Conservation (phyloP, 2,797 vertebrate genomes). For the Characodon lateralis region DNA sequence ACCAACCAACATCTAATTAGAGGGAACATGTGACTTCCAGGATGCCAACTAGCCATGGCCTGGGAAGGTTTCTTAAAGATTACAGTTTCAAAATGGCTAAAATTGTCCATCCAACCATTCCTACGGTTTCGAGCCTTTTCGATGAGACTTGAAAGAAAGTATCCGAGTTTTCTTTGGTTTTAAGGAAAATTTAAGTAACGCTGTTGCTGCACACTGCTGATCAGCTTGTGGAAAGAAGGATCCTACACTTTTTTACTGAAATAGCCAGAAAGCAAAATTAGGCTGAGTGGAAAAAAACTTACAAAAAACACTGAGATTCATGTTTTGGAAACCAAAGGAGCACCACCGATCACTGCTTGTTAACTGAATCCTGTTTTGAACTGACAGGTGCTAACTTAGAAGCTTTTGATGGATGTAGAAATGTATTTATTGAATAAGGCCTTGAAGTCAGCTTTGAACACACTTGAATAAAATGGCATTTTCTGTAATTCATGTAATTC, state of each 20-base stretch:
- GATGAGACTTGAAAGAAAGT: background rate
- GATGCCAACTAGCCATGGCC: background rate
- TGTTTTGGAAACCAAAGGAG: background rate
- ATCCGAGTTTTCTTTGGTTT: background rate
- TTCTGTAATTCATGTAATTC: background rate
- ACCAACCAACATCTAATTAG: background rate
- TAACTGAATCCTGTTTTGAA: background rate
- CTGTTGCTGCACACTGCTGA: background rate
- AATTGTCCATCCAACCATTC: background rate
- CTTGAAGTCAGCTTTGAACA: background rate
- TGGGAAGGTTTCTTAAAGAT: background rate
- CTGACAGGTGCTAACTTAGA: background rate
- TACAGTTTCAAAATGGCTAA: background rate
- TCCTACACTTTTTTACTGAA: background rate
- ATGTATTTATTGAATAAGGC: background rate
- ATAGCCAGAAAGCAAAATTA: background rate
- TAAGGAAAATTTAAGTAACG: background rate
- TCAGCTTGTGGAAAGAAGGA: background rate
- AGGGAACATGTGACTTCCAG: too few relatives aligned
- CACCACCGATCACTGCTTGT: background rate
- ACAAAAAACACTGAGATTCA: background rate
- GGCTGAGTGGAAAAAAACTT: background rate
- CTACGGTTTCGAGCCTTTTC: background rate
- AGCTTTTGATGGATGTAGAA: background rate
- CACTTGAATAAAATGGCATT: background rate